Evolutionary conservation across 2,113 vertebrate species (phyloP).

Genomic region (Anarhynchus alexandrinus): DNA sequence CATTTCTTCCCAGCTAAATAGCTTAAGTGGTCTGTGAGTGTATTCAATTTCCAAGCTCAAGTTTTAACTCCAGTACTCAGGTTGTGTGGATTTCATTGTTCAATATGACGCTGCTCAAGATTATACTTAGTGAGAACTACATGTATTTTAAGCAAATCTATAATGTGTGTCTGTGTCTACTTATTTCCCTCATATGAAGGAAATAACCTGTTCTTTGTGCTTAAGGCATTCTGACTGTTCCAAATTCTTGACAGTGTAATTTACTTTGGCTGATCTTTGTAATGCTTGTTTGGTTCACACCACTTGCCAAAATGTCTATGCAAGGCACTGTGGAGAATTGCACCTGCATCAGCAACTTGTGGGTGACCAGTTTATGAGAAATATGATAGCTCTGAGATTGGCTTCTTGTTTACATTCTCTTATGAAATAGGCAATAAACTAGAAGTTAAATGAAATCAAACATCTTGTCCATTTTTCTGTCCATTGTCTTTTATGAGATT

Average conservation of each 20-base stretch:
- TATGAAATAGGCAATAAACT: conserved; percentile 9
- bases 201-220: not conserved
- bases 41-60: not conserved
- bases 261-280: not conserved
- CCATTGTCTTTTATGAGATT: conserved; percentile 22
- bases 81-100: not conserved
- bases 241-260: not conserved
- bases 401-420: conserved; percentile 28
- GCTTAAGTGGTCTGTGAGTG: not conserved
- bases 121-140: not conserved
- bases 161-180: not conserved
- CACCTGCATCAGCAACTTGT: not conserved
- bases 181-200: not conserved
- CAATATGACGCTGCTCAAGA: not conserved
- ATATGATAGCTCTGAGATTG: not conserved
- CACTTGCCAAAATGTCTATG: not conserved
- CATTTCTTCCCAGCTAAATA: not conserved
- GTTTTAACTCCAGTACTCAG: not conserved
- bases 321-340: not conserved
- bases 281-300: not conserved
- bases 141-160: not conserved
- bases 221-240: not conserved
- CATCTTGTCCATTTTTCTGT: conserved; percentile 16
- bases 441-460: conserved; percentile 35
- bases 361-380: not conserved